Percentiles rank a stretch among this genome's conserved stretches.
phyloP scores from a whole-genome alignment of 2,888 invertebrate species.

The Corythucha ciliata region DNA sequence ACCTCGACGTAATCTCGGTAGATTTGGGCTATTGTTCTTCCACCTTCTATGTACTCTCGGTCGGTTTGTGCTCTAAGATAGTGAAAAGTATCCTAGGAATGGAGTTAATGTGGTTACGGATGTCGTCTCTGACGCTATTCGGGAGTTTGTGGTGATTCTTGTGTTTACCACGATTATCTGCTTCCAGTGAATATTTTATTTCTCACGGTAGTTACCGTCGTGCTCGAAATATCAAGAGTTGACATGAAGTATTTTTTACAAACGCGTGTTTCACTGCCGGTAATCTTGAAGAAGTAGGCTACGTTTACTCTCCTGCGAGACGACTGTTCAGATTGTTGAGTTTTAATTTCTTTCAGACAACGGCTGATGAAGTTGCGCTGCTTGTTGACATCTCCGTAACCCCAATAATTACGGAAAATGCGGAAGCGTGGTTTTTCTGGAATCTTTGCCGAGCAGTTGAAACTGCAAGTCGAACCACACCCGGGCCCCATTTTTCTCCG shows the following conservation, averaged over 20 bases:
- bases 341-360: background rate
- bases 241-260: background rate
- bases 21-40: slow-evolving; percentile 10
- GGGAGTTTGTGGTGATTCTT: slow-evolving; percentile 4
- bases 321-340: background rate
- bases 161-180: slow-evolving; percentile 7
- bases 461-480: background rate
- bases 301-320: background rate
- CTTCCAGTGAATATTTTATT: background rate
- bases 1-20: slow-evolving; percentile 10
- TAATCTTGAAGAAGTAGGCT: background rate
- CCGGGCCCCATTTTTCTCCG: background rate
- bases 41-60: slow-evolving; percentile 9
- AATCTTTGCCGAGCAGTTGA: background rate
- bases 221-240: background rate
- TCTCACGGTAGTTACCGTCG: background rate
- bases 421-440: background rate
- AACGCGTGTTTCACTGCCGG: background rate
- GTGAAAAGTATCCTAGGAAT: slow-evolving; percentile 21
- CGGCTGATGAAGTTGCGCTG: background rate
- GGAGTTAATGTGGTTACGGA: slow-evolving; percentile 13
- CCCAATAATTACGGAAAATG: background rate
- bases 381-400: background rate
- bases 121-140: background rate
- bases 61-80: slow-evolving; percentile 20